Base-by-base conservation (phyloP, 2,888 invertebrate genomes). In the Candidula unifasciata region DNA sequence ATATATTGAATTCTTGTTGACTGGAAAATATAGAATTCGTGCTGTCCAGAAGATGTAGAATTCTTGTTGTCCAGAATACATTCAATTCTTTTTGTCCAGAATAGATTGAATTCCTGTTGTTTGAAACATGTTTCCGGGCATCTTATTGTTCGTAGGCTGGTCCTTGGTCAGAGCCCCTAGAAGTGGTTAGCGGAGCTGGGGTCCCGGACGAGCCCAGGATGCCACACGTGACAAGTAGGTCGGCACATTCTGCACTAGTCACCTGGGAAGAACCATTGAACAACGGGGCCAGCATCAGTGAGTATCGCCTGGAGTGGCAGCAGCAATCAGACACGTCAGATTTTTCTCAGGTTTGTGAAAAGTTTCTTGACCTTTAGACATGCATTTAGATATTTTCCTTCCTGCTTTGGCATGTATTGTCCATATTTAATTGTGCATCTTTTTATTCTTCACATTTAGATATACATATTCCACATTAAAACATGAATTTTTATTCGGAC, bases 231-330 rank as follows among this genome's bases (percentile, higher is more conserved):
- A 91, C 92, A 66, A 95, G 96, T 86, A 96, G 96, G 91, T 95
- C 96, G 69, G 95, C 97, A 44, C 96, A 96, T 90, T 95, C 95
- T 89, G 95, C 96, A 18, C 94, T 95, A 80, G 95, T 97, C 83
- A 95, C 95, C 86, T 98, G 98, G 98, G 95, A 95, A 84, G 96
- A 96, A 89, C 97, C 98, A 0, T 94, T 94, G 66, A 95, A 95
- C 92, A 97, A 97, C 94, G 97, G 97, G 68, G 96, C 97, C 33
- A 95, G 96, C 35, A 95, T 98, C 71, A 94, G 95, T 66, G 97
- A 97, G 90, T 98, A 97, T 93, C 95, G 96, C 86, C 95, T 97
- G 89, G 97, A 97, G 88, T 93, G 93, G 92, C 91, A 92, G 87
- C 89, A 89, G 76, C 88, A 89, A 27, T 83, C 90, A 35, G 91